Evolutionary conservation across 2,888 invertebrate genomes (phyloP), one percentile per base, ranked within the genome.

Genomic region (Cataglyphis livida): DNA sequence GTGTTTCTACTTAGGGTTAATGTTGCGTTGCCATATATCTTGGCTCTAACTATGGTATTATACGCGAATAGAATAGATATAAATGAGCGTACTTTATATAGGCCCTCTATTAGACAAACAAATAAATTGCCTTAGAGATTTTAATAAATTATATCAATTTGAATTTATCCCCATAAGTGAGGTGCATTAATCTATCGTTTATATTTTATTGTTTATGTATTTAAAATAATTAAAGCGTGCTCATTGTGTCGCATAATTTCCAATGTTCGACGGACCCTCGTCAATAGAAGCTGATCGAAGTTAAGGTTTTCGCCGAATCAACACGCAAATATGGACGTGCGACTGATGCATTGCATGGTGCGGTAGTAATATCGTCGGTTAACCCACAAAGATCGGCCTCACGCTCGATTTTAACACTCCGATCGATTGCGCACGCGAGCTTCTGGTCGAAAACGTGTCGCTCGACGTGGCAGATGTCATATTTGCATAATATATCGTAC

Each of bases 391-490:
- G 83, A 89, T 84, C 68, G 83, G 84, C 87, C 89, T 88, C 90
- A 88, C 86, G 90, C 87, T 87, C 84, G 84, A 85, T 90, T 85
- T 91, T 91, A 88, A 91, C 90, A 89, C 90, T 91, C 84, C 87
- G 89, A 90, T 91, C 87, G 84, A 62, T 48, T 18, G 57, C 59
- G 78, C 90, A 90, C 90, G 91, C 90, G 64, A 90, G 82, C 87
- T 82, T 86, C 66, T 75, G 84, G 75, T 83, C 85, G 88, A 88
- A 90, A 78, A 71, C 64, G 82, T 79, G 76, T 68, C 57, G 75
- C 70, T 71, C 82, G 62, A 71, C 79, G 21, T 75, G 85, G 75
- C 73, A 74, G 71, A 83, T 75, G 81, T 79, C 81, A 59, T 84
- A 84, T 90, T 89, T 87, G 85, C 85, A 84, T 86, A 86, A 86